Evolutionary conservation across 2,113 vertebrate species (phyloP).

Genomic region (Scortum barcoo): DNA sequence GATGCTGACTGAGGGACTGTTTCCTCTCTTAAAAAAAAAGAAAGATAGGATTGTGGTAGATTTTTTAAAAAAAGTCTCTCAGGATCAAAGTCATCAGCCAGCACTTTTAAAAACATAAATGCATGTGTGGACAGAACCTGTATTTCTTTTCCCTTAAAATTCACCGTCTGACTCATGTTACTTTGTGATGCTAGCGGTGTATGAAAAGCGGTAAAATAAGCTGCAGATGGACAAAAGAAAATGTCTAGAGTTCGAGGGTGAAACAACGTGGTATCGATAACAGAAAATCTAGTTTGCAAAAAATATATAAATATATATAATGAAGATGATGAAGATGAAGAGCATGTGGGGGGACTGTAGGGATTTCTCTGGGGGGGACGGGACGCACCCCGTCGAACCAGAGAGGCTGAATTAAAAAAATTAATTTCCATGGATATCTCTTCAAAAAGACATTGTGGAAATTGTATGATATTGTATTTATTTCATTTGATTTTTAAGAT

Average conservation of each 20-base stretch:
- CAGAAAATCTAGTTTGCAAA: slow-evolving; percentile 53
- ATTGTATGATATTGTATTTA: slow-evolving; percentile 98
- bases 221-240: slow-evolving; percentile 69
- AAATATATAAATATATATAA: slow-evolving; percentile 32
- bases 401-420: slow-evolving; percentile 68
- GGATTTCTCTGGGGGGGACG: slow-evolving; percentile 75
- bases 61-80: slow-evolving; percentile 44
- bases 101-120: slow-evolving; percentile 68
- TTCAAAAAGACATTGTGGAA: slow-evolving; percentile 90
- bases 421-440: slow-evolving; percentile 83
- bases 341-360: slow-evolving; percentile 75
- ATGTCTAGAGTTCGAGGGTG: slow-evolving; percentile 53
- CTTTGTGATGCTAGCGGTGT: slow-evolving; percentile 69
- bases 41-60: slow-evolving; percentile 13
- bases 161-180: slow-evolving; percentile 65
- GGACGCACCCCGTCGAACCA: slow-evolving; percentile 74
- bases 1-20: slow-evolving; percentile 62
- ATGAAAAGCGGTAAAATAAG: slow-evolving; percentile 65
- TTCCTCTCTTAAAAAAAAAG: slow-evolving; percentile 21
- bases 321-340: slow-evolving; percentile 66
- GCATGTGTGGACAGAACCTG: slow-evolving; percentile 63
- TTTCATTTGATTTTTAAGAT: slow-evolving; percentile 94
- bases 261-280: slow-evolving; percentile 60
- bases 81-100: slow-evolving; percentile 56
- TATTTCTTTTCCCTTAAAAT: slow-evolving; percentile 57